Evolutionary conservation across 2,888 invertebrate species (phyloP), one percentile per base, ranked within the genome.

Genomic region (Melinopterus prodromus): DNA sequence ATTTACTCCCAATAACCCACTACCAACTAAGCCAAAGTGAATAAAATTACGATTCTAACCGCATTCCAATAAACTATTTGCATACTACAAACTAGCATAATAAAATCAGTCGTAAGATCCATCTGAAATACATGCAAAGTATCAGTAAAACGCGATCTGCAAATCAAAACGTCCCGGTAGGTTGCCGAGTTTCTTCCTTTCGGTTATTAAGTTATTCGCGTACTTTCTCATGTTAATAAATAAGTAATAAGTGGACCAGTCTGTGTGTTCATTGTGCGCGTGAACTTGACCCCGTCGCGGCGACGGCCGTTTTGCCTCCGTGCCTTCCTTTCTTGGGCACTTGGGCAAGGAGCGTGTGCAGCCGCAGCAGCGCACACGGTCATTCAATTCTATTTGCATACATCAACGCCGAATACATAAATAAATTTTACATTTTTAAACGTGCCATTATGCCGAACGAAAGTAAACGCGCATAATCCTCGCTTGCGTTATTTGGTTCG

Each of bases 381-480:
- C 74, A 74, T 74, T 74, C 74, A 74, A 53, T 53, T 53, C 53
- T 74, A 74, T 74, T 74, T 74, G 74, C 74, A 74, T 74, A 74
- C 36, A 74, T 74, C 74, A 74, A 74, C 74, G 74, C 74, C 74
- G 74, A 35, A 74, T 74, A 74, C 74, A 74, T 74, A 74, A 74
- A 74, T 74, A 74, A 74, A 74, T 74, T 74, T 74, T 74, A 37
- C 74, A 74, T 74, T 74, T 74, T 74, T 74, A 12, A 74, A 74
- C 74, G 35, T 37, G 74, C n/a, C 74, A n/a, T 26, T 37, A 37
- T 37, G n/a, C 16, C 26, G n/a, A 35, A n/a, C 74, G 74, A 74
- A 74, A 74, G 74, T 53, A 53, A 53, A 53, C 53, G 53, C 53
- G 53, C 53, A 53, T 53, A 53, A 53, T 53, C 53, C 53, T 9